Base-by-base conservation (phyloP, 2,113 vertebrate genomes). In the Desmodus rotundus region DNA sequence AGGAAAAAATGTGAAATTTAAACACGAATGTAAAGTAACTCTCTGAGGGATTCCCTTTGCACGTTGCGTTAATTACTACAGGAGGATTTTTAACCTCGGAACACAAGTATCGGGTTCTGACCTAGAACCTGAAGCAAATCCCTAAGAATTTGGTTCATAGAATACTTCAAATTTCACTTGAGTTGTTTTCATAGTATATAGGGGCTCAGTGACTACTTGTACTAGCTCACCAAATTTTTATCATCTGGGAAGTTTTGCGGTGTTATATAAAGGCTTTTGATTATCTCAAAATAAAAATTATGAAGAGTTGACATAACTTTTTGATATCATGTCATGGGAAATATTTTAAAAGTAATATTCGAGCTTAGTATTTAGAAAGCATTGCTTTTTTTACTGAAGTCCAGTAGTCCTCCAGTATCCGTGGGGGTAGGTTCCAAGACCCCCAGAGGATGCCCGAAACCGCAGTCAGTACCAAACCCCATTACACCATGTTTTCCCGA, bases 311-410 rank as follows among this genome's bases (percentile, higher is more conserved):
- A 68, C 36, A 38, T 77, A 84, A 87, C 10, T 58, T 93, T 91
- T 31, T 38, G 80, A 52, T 87, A 95, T 93, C 5, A 43, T 63
- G 41, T 41, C 41, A 61, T 24, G 19, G 43, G 43, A 96, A 87
- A 61, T 63, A 87, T 54, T 91, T 81, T 78, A 26, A 83, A 83
- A 54, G 54, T 84, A 91, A 86, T 33, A n/a, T 3, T 88, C 28
- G 82, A 52, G 20, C 38, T 89, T 78, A 43, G 73, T 33, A 92
- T 95, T 87, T 83, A 80, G 43, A 92, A 93, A n/a, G 5, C 84
- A 54, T 81, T 89, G 31, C 22, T 89, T 70, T 92, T 92, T 92
- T 76, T 56, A 56, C 63, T 68, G 11, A 54, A 77, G 54, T 47
- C 16, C 13, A 10, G 24, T 17, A 4, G n/a, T 38, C 36, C 8